Evolutionary conservation across 2,797 vertebrate genomes (phyloP), one percentile per base, ranked within the genome.

Genomic region (Clarias platycephalus): DNA sequence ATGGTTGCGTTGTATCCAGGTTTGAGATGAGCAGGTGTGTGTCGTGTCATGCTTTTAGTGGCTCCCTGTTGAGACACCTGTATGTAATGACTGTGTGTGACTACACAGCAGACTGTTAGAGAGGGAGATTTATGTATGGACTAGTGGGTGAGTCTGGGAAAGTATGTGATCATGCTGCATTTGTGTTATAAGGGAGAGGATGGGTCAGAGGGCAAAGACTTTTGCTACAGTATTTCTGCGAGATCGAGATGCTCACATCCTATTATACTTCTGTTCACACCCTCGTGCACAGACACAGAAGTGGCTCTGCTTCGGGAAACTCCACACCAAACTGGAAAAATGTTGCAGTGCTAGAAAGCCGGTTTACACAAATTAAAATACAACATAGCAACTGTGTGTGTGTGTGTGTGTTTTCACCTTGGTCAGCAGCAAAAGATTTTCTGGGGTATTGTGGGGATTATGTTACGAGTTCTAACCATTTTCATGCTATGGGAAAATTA

Each of bases 21-120:
- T 84, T 28, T 31, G 62, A 67, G 80, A 83, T 62, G 64, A 82
- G 87, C 83, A 86, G 83, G 82, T 88, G 88, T 81, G 82, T 81
- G 71, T 67, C 53, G 84, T 81, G 68, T 24, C 62, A 63, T 75
- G 53, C 24, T 44, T 80, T 88, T 84, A 88, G 85, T 81, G 85
- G 89, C 85, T 90, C 86, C 44, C 85, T 85, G 87, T 88, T n/a
- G 79, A 89, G 87, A 89, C 94, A 94, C 93, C 93, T 94, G 93
- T 91, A 89, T 76, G 83, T 85, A 74, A 78, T 68, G 53, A 78
- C 71, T 64, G 24, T 40, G 57, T 76, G 83, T 81, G 77, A 55
- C 40, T 53, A 26, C 75, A 40, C 13, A 80, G n/a, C 55, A 64
- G 81, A 91, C 85, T 87, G 87, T 75, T 68, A 86, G 28, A 71